These are phyloP conservation scores for Phragmatobia fuliginosa DNA, from an alignment of 2,888 invertebrate genomes.

Conservation along the genomic window DNA sequence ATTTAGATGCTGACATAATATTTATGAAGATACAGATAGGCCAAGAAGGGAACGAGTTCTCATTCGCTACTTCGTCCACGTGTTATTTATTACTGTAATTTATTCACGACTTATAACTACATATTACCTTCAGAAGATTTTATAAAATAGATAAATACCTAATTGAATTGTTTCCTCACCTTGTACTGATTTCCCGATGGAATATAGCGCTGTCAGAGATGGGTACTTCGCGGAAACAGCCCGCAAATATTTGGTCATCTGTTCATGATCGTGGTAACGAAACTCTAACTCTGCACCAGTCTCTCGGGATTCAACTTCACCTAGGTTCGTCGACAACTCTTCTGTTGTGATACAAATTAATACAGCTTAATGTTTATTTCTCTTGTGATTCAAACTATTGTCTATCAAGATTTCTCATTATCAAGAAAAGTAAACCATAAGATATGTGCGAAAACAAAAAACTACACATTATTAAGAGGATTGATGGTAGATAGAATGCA, in stretches of 20 bases:
- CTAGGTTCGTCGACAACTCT: constrained; percentile 67
- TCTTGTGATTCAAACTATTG: not conserved
- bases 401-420: too few species aligned
- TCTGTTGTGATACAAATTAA: constrained; percentile 52
- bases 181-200: constrained; percentile 97
- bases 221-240: constrained; percentile 93
- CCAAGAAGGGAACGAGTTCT: not conserved
- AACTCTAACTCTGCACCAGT: constrained; percentile 88
- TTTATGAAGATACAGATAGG: not conserved
- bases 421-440: too few species aligned
- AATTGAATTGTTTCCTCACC: constrained; percentile 82
- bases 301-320: constrained; percentile 74
- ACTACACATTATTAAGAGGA: constrained; percentile 20
- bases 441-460: not conserved
- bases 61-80: too few species aligned
- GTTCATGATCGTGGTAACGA: constrained; percentile 95
- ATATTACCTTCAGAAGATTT: not conserved
- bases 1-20: not conserved
- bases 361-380: not conserved
- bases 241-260: constrained; percentile 93
- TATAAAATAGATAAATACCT: not conserved
- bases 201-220: constrained; percentile 95
- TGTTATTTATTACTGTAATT: too few species aligned
- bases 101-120: too few species aligned
- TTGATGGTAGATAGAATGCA: not conserved